Conservation (phyloP, 1,140 invertebrate species). For the Alviniconcha marisindica region DNA sequence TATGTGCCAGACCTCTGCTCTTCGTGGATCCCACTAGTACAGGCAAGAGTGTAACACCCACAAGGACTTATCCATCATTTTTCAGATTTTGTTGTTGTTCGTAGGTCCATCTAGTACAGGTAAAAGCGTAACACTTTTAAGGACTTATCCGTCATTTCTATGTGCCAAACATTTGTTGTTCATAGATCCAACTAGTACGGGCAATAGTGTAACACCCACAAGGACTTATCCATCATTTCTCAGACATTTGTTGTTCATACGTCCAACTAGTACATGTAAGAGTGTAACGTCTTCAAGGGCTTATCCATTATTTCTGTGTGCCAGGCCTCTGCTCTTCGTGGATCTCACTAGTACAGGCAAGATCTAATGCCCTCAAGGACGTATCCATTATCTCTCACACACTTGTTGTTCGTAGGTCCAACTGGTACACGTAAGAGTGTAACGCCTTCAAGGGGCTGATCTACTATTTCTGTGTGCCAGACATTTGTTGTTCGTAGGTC, state of each 20-base stretch:
- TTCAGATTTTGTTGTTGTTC: background rate
- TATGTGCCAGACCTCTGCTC: slow-evolving; percentile 78
- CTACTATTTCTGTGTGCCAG: too few relatives aligned
- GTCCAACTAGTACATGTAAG: background rate
- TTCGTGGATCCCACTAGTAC: slow-evolving; percentile 77
- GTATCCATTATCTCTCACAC: background rate
- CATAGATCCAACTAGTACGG: background rate
- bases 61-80: too few relatives aligned
- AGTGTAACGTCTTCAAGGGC: background rate
- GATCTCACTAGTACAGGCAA: slow-evolving; percentile 77
- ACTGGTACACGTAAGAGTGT: too few relatives aligned
- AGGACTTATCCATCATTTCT: too few relatives aligned
- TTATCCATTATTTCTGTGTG: background rate
- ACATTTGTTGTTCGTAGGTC: too few relatives aligned
- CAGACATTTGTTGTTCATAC: too few relatives aligned
- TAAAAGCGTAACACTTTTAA: too few relatives aligned
- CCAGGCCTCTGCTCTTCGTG: slow-evolving; percentile 79
- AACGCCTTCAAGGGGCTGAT: too few relatives aligned
- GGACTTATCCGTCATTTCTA: too few relatives aligned
- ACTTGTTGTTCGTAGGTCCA: too few relatives aligned
- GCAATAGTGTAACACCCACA: too few relatives aligned
- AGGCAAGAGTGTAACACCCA: slow-evolving; percentile 66
- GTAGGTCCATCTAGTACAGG: too few relatives aligned
- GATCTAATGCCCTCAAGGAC: slow-evolving; percentile 45
- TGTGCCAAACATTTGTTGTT: background rate